A percentile compares a stretch with the other conserved stretches of the same genome.
Conservation (phyloP, 1,140 invertebrate species). For the Cydia splendana region DNA sequence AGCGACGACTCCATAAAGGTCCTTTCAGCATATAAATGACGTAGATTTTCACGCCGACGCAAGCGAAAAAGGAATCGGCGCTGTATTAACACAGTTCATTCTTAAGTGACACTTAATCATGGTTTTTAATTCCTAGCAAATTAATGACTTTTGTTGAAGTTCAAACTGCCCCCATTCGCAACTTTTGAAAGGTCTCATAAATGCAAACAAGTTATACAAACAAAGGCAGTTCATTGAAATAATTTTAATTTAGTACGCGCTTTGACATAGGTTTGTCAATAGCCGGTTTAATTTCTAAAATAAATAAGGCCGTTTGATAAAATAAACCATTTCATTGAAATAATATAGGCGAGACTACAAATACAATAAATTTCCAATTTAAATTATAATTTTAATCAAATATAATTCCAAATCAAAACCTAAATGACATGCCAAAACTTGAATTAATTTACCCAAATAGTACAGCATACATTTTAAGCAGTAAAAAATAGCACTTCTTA, state of each 20-base stretch:
- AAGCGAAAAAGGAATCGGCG: not conserved
- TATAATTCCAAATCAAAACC: too few species aligned
- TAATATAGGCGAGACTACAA: too few species aligned
- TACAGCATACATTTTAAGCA: too few species aligned
- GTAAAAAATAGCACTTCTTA: too few species aligned
- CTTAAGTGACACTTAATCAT: not conserved
- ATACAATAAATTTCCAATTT: too few species aligned
- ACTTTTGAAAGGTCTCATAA: slow-evolving; percentile 1
- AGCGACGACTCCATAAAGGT: slow-evolving; percentile 23
- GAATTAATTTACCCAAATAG: too few species aligned
- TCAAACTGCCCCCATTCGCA: not conserved
- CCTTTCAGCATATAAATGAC: not conserved
- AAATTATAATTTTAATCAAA: too few species aligned
- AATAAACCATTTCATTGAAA: too few species aligned
- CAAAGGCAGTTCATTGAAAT: not conserved
- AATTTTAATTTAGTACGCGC: slow-evolving; percentile 5
- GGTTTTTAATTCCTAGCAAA: not conserved
- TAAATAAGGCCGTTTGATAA: not conserved
- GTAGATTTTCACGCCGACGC: not conserved
- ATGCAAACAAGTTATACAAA: not conserved
- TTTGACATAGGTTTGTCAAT: slow-evolving; percentile 15
- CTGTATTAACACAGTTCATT: not conserved
- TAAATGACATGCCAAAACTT: too few species aligned
- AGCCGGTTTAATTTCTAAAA: not conserved
- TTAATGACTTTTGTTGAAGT: slow-evolving; percentile 11